Base-by-base conservation (phyloP, 2,888 invertebrate species). In the Phytoseiulus persimilis region DNA sequence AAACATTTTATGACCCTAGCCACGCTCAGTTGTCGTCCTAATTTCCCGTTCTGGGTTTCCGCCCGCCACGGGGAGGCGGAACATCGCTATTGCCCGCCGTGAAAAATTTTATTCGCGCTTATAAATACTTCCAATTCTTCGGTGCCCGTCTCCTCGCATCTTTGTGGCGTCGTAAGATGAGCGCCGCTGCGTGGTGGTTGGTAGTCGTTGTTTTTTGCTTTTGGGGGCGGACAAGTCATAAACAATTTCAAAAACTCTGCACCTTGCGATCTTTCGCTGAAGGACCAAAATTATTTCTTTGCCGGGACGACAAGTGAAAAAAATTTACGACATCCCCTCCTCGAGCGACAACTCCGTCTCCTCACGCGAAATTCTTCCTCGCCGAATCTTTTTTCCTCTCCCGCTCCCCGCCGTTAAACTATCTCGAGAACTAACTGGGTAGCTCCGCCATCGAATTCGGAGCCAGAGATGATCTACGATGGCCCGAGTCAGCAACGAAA, bases 121-220 rank as follows among this genome's bases (percentile, higher is more conserved):
- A 65, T 65, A 65, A 65, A 65, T 65, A 65, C 65, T 65, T 65
- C 65, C 65, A 65, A 65, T 65, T 65, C 65, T 65, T 65, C 65
- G 65, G 65, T 18, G 65, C 11, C 18, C 65, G 65, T 65, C 65
- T 65, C 23, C 65, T 65, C 65, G 65, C 65, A 65, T 65, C 23
- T 65, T 65, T 65, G 65, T 65, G 65, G 65, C 65, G 65, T 65
- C 65, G 65, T 65, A 65, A 65, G 65, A 65, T 65, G 65, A 65
- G 65, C 65, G 65, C 65, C 9, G 39, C 39, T 9, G 39, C 39
- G 65, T 65, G 18, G 65, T 65, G 65, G 65, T 65, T 65, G 65
- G 65, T 18, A 65, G 65, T 65, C 65, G 65, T 65, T 65, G 65
- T 65, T 65, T 65, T 65, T 65, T 65, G 14, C 23, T 28, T 65